A percentile compares a stretch with the other conserved stretches of the same genome.
Conservation (phyloP, 1,140 invertebrate genomes). For the Caerostris darwini region DNA sequence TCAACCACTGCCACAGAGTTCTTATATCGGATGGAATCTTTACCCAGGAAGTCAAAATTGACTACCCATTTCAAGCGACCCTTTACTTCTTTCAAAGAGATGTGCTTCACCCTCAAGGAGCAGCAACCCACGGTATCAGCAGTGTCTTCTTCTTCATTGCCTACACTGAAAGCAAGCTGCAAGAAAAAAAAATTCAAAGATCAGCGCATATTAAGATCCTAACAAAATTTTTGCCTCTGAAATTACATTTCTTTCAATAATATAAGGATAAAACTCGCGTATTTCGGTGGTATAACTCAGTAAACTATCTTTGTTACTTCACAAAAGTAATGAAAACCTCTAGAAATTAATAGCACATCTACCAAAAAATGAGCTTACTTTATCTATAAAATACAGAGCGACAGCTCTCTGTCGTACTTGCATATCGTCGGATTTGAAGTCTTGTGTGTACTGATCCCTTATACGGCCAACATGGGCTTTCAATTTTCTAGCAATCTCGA, state of each 20-base stretch:
- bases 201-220: no score
- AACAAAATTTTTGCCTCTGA: no score
- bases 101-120: conserved; percentile 98
- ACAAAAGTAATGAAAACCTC: background rate
- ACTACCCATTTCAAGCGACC: conserved; percentile 95
- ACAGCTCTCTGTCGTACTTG: conserved; percentile 97
- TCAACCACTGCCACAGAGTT: conserved; percentile 99
- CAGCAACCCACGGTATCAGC: conserved; percentile 99
- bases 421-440: conserved; percentile 99
- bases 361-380: no score
- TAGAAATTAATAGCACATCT: background rate
- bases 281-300: no score
- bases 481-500: conserved; percentile 97
- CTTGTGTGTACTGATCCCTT: conserved; percentile 91
- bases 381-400: conserved; percentile 99
- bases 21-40: conserved; percentile 96
- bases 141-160: conserved; percentile 99
- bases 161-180: conserved; percentile 96
- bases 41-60: conserved; percentile 99
- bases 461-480: conserved; percentile 89
- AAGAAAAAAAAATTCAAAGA: conserved; percentile 12
- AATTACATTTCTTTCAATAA: background rate
- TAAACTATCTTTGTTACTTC: background rate
- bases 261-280: background rate
- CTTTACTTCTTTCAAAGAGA: conserved; percentile 93